Evolutionary conservation across 2,113 vertebrate species (phyloP).

Genomic region (Nanorana parkeri): DNA sequence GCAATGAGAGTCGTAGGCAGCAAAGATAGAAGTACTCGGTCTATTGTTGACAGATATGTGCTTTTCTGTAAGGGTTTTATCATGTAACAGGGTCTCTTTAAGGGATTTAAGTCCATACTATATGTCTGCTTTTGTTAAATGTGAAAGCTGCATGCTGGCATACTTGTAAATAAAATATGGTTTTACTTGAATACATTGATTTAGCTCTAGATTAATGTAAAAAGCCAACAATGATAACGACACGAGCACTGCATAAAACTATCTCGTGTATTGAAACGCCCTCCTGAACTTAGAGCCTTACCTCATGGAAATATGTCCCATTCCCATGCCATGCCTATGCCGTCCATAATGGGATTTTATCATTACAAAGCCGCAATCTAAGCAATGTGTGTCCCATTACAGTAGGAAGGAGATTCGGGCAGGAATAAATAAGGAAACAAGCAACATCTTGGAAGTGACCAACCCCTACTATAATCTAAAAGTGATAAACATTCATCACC

Average conservation of each 20-base stretch:
- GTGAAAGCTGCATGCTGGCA: no score
- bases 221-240: no score
- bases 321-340: not conserved
- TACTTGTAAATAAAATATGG: no score
- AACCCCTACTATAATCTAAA: conserved; percentile 37
- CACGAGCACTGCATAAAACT: not conserved
- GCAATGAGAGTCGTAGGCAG: no score
- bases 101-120: no score
- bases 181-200: no score
- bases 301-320: not conserved
- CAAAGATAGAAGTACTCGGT: no score
- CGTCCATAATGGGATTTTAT: not conserved
- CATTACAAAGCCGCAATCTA: not conserved
- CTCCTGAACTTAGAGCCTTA: not conserved
- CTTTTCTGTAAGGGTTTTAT: no score
- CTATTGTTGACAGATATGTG: no score
- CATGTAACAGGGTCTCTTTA: no score
- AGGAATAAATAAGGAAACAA: not conserved
- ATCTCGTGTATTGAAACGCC: not conserved
- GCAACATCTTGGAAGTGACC: conserved; percentile 36
- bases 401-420: not conserved
- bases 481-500: conserved; percentile 56
- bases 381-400: not conserved
- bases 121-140: no score
- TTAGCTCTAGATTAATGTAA: no score